A percentile compares a stretch with the other conserved stretches of the same genome.
Conservation (phyloP, 2,888 invertebrate genomes). For the Drepana falcataria region DNA sequence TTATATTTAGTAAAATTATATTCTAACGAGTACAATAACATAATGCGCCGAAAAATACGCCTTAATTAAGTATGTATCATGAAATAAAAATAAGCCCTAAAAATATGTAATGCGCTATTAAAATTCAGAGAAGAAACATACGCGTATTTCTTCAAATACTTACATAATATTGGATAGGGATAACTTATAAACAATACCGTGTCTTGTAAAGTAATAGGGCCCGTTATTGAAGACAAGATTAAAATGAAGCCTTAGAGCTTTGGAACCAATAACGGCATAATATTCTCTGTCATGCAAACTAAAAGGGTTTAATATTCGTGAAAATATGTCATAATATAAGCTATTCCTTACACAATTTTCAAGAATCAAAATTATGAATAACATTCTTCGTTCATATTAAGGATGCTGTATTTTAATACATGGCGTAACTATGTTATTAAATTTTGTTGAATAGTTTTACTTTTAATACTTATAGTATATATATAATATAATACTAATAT, state of each 20-base stretch:
- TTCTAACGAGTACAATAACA: too few species aligned
- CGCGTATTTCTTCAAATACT: conserved; percentile 3
- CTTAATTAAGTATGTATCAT: too few species aligned
- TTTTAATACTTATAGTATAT: too few species aligned
- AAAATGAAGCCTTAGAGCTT: conserved; percentile 17
- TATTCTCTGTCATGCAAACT: conserved; percentile 16
- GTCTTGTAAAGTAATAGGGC: conserved; percentile 4
- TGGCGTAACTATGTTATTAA: not conserved
- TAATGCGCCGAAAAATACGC: too few species aligned
- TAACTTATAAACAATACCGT: conserved; percentile 6
- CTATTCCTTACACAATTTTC: conserved; percentile 1
- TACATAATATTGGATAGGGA: conserved; percentile 1
- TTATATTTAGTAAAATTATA: too few species aligned
- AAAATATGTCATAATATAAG: conserved; percentile 22
- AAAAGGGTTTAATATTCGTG: conserved; percentile 22
- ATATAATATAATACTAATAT: too few species aligned
- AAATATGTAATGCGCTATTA: too few species aligned
- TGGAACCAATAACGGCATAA: conserved; percentile 15
- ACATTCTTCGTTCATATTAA: not conserved
- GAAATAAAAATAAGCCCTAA: too few species aligned
- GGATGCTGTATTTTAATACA: not conserved
- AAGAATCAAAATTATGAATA: not conserved
- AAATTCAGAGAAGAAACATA: conserved; percentile 10
- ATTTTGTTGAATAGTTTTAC: not conserved
- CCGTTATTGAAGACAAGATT: conserved; percentile 14